phyloP scores from a whole-genome alignment of 2,797 vertebrate genomes.

The Columba guinea region DNA sequence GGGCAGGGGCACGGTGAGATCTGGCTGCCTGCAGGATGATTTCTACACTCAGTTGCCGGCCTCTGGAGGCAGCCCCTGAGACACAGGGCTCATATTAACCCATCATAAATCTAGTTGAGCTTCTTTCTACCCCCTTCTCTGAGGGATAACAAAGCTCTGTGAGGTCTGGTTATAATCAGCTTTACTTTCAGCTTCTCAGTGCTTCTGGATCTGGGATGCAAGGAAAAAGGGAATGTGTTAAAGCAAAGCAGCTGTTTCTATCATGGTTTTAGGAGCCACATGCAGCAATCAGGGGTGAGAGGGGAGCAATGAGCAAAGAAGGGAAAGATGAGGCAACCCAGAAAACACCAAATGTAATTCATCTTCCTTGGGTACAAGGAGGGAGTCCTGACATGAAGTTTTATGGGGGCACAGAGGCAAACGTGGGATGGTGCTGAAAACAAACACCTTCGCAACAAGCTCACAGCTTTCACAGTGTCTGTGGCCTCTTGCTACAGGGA shows the following conservation, averaged over 20 bases:
- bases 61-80: not conserved
- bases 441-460: not conserved
- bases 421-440: not conserved
- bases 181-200: constrained; percentile 18
- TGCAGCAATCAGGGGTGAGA: not conserved
- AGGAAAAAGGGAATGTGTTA: not conserved
- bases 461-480: not conserved
- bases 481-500: not conserved
- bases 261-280: not conserved
- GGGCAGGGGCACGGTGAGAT: not conserved
- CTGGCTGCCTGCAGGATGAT: not conserved
- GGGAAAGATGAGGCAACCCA: not conserved
- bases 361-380: not conserved
- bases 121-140: not conserved
- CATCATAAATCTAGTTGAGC: constrained; percentile 22
- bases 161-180: constrained; percentile 13
- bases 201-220: not conserved
- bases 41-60: not conserved
- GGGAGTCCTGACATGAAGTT: not conserved
- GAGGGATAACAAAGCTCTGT: not conserved
- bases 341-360: not conserved
- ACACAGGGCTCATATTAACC: not conserved
- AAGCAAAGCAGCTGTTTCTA: not conserved
- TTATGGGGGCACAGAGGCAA: not conserved
- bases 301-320: not conserved